Evolutionary conservation across 2,888 invertebrate genomes (phyloP).

Genomic region (Chloroclysta siterata): DNA sequence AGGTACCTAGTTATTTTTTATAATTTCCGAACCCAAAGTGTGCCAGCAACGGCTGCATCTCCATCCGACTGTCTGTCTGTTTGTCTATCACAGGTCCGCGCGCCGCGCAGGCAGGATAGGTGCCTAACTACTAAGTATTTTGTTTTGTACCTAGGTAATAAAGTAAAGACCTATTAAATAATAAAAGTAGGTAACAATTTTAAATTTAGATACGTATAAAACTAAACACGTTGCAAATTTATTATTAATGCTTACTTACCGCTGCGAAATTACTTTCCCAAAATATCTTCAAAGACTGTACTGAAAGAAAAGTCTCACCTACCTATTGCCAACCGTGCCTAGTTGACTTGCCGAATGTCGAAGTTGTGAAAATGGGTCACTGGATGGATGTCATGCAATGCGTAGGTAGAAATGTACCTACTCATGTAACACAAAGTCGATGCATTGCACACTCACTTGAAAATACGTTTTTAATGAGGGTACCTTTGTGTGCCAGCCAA

Average conservation of each 20-base stretch:
- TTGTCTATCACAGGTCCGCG: too few species aligned
- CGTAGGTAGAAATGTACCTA: slow-evolving; percentile 26
- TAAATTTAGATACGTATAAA: too few species aligned
- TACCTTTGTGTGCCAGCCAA: slow-evolving; percentile 31
- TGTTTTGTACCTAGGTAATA: too few species aligned
- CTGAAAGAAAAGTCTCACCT: slow-evolving; percentile 62
- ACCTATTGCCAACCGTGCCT: slow-evolving; percentile 62
- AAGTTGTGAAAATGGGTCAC: slow-evolving; percentile 80
- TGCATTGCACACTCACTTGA: slow-evolving; percentile 65
- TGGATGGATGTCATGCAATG: slow-evolving; percentile 65
- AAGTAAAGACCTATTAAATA: too few species aligned
- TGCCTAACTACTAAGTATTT: too few species aligned
- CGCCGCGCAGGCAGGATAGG: too few species aligned
- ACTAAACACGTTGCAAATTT: background rate
- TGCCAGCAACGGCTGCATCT: too few species aligned
- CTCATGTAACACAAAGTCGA: slow-evolving; percentile 61
- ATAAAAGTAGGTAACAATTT: too few species aligned
- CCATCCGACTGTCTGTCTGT: background rate
- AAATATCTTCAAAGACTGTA: slow-evolving; percentile 64
- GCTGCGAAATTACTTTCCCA: slow-evolving; percentile 43
- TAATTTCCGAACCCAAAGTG: background rate
- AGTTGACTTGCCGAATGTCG: slow-evolving; percentile 67
- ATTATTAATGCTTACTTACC: slow-evolving; percentile 8
- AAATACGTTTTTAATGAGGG: slow-evolving; percentile 14
- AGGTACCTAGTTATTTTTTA: background rate